phyloP scores from a whole-genome alignment of 2,888 invertebrate species.

The Zhuqinia jingwanae region DNA sequence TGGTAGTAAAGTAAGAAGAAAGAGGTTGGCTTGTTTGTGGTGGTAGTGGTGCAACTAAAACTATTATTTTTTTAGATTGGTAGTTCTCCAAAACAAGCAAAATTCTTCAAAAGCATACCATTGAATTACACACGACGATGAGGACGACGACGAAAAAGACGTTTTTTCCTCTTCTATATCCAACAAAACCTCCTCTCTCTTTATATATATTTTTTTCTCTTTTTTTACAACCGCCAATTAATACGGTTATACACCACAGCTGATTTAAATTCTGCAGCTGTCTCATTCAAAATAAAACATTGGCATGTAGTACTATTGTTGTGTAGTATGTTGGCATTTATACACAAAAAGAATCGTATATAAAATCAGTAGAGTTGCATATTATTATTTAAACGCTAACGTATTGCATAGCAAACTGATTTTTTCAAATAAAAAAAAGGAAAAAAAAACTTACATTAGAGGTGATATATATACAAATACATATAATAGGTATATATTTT shows the following conservation, averaged over 20 bases:
- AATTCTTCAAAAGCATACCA: constrained; percentile 38
- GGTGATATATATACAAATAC: not conserved
- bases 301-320: not conserved
- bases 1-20: not conserved
- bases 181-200: too few relatives aligned
- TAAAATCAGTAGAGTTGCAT: not conserved
- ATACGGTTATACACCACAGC: constrained; percentile 47
- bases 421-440: not conserved
- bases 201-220: too few relatives aligned
- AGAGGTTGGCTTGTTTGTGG: not conserved
- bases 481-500: constrained; percentile 41
- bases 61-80: constrained; percentile 28
- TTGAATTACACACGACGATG: constrained; percentile 13
- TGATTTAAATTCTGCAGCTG: constrained; percentile 68
- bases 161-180: not conserved
- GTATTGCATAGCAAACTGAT: not conserved
- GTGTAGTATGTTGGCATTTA: not conserved
- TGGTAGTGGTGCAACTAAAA: not conserved
- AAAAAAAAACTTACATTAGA: not conserved
- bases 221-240: constrained; percentile 44
- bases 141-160: not conserved
- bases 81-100: constrained; percentile 52
- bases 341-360: too few relatives aligned
- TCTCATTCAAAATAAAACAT: constrained; percentile 53
- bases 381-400: not conserved